Conservation (phyloP, 2,888 invertebrate genomes). For the Orthonevra nobilis region DNA sequence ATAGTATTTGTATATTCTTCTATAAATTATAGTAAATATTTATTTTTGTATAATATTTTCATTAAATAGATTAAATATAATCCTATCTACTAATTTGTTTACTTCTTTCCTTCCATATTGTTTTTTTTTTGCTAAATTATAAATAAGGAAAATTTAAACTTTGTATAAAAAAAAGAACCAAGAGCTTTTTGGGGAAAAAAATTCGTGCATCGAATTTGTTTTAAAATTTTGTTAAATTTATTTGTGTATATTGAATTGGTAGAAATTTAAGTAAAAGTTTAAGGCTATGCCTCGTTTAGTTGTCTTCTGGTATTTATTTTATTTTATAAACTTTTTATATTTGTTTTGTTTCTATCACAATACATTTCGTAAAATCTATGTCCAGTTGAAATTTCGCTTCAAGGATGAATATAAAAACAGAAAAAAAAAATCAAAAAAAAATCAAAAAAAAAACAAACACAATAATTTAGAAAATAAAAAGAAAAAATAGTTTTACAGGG, state of each 20-base stretch:
- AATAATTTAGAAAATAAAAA: no score
- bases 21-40: slow-evolving; percentile 67
- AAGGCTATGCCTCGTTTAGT: slow-evolving; percentile 52
- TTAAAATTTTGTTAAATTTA: no score
- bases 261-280: no score
- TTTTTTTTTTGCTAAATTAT: slow-evolving; percentile 17
- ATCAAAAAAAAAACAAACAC: not conserved
- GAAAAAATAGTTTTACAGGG: not conserved
- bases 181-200: no score
- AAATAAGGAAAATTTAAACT: slow-evolving; percentile 1
- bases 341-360: slow-evolving; percentile 63
- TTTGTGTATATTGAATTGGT: no score
- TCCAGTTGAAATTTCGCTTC: slow-evolving; percentile 57
- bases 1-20: slow-evolving; percentile 58
- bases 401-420: slow-evolving; percentile 18
- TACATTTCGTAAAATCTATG: slow-evolving; percentile 55
- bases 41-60: slow-evolving; percentile 46
- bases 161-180: slow-evolving; percentile 10
- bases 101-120: slow-evolving; percentile 3
- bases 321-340: no score
- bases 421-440: slow-evolving; percentile 8
- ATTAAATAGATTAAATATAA: slow-evolving; percentile 61
- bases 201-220: no score
- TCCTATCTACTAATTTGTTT: slow-evolving; percentile 56
- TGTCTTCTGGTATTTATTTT: slow-evolving; percentile 33